These are phyloP conservation scores for Laticauda laticaudata DNA, from an alignment of 2,113 vertebrate species.

Conservation along the genomic window DNA sequence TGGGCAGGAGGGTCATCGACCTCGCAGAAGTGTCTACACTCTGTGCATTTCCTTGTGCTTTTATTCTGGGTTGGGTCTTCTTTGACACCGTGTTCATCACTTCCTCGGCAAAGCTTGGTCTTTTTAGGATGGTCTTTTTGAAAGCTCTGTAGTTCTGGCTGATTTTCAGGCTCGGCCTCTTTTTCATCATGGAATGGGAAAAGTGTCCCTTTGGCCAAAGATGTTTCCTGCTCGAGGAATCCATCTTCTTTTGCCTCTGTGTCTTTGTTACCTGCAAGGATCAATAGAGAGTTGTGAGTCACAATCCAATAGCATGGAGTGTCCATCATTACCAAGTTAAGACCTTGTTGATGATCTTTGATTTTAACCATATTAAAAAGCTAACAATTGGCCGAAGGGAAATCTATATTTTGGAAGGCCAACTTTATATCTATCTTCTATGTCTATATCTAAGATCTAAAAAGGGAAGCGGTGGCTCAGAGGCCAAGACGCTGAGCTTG, in stretches of 20 bases:
- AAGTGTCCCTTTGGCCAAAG: neutral
- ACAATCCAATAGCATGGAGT: neutral
- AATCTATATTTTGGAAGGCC: neutral
- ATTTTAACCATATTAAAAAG: neutral
- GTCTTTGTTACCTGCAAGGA: neutral
- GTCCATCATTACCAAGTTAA: neutral
- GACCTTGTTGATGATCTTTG: neutral
- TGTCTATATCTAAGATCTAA: too few species aligned
- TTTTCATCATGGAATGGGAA: neutral
- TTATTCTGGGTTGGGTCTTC: neutral
- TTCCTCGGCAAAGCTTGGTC: neutral
- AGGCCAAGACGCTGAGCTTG: too few species aligned
- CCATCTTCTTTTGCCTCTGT: neutral
- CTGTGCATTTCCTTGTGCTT: slow-evolving; percentile 43
- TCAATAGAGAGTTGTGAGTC: neutral
- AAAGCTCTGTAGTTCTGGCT: neutral
- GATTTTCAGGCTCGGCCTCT: neutral
- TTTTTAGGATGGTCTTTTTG: neutral
- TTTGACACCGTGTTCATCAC: neutral
- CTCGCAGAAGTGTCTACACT: slow-evolving; percentile 63
- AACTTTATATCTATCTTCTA: neutral
- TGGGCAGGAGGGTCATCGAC: slow-evolving; percentile 57
- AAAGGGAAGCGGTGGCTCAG: too few species aligned
- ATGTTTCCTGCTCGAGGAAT: neutral
- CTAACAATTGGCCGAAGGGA: neutral